Evolutionary conservation across 2,113 vertebrate species (phyloP).

Genomic region (Entosphenus tridentatus): DNA sequence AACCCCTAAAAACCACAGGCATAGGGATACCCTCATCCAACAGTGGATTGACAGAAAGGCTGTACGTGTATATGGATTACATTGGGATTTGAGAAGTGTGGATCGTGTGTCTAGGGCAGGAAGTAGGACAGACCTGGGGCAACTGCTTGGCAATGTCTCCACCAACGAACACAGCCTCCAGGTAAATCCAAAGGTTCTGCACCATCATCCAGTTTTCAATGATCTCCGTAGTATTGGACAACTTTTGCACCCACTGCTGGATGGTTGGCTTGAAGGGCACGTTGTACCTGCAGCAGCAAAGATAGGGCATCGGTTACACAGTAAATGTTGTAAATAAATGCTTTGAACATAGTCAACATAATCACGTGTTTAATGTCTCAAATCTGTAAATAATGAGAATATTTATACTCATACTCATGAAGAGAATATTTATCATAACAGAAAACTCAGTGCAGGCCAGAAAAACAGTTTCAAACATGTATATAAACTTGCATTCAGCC

Average conservation of each 20-base stretch:
- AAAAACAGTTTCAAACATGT: neutral
- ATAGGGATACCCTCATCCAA: too few relatives aligned
- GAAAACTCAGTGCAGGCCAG: too few relatives aligned
- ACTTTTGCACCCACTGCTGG: constrained; percentile 45
- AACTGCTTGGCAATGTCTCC: constrained; percentile 57
- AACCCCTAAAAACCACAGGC: too few relatives aligned
- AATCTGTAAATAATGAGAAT: too few relatives aligned
- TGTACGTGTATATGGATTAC: too few relatives aligned
- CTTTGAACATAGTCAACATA: neutral
- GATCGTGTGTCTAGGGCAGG: too few relatives aligned
- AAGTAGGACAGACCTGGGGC: constrained; percentile 25
- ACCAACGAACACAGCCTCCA: constrained; percentile 53
- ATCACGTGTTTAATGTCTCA: neutral
- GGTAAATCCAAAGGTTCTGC: constrained; percentile 58
- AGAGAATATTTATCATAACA: too few relatives aligned
- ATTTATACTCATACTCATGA: too few relatives aligned
- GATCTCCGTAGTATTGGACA: constrained; percentile 39
- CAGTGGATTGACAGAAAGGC: too few relatives aligned
- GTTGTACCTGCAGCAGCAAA: constrained; percentile 29
- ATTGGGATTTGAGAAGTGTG: too few relatives aligned
- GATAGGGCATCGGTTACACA: neutral
- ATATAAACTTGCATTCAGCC: neutral
- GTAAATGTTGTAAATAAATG: neutral
- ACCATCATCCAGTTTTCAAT: constrained; percentile 48
- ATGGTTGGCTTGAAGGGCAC: constrained; percentile 32